Conservation (phyloP, 1,140 invertebrate species). For the Coboldia fuscipes region DNA sequence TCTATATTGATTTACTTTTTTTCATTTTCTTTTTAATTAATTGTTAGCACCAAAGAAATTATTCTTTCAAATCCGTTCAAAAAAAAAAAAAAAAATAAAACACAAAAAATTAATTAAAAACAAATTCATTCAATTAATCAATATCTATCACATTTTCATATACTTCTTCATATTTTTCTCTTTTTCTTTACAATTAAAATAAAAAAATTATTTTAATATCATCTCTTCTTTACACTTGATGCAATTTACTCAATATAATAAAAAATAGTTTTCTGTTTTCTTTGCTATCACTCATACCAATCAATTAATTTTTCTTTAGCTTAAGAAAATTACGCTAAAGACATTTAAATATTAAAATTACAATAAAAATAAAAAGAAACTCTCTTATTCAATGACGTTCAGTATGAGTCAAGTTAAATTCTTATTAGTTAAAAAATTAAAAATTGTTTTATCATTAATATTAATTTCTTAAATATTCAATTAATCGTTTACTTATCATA, state of each 20-base stretch:
- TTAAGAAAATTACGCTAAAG: not conserved
- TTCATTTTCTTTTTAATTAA: no score
- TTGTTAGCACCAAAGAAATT: no score
- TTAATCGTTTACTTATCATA: not conserved
- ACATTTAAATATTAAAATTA: not conserved
- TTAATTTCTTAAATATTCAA: not conserved
- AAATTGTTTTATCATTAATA: not conserved
- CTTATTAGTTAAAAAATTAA: not conserved
- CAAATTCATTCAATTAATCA: not conserved
- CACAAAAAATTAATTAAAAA: no score
- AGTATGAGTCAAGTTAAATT: not conserved
- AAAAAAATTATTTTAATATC: no score
- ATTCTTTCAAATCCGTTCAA: no score
- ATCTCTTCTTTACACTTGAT: no score
- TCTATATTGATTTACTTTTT: no score
- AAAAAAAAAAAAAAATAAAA: no score
- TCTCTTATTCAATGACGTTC: no score
- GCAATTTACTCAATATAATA: no score
- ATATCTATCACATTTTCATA: not conserved
- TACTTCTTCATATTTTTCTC: conserved; percentile 2
- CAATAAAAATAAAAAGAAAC: not conserved
- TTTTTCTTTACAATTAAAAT: no score
- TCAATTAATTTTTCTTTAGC: not conserved
- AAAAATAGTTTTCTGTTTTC: conserved; percentile 8
- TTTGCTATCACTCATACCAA: conserved; percentile 1